Evolutionary conservation across 2,888 invertebrate genomes (phyloP).

Genomic region (Nowickia ferox): DNA sequence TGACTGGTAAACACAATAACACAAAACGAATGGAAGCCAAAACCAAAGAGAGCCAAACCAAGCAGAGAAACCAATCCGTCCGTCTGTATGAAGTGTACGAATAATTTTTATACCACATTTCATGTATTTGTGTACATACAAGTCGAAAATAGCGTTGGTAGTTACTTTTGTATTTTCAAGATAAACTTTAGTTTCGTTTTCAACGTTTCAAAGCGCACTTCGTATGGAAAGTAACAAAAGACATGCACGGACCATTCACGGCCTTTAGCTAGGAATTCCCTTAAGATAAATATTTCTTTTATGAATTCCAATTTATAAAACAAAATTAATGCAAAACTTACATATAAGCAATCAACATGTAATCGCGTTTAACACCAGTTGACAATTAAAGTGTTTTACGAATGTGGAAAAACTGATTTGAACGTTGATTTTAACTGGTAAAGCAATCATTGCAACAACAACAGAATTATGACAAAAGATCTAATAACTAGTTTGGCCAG

Average conservation of each 20-base stretch:
- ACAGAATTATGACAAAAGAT: slow-evolving; percentile 35
- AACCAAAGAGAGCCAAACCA: slow-evolving; percentile 47
- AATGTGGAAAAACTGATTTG: slow-evolving; percentile 31
- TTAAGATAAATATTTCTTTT: slow-evolving; percentile 8
- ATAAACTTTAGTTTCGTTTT: slow-evolving; percentile 71
- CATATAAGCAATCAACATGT: slow-evolving; percentile 2
- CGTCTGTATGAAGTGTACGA: slow-evolving; percentile 9
- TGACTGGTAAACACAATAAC: slow-evolving; percentile 49
- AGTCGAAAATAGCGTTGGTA: slow-evolving; percentile 67
- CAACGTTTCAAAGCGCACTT: slow-evolving; percentile 71
- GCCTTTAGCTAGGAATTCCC: slow-evolving; percentile 26
- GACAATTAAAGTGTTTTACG: slow-evolving; percentile 3
- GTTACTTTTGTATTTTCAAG: slow-evolving; percentile 70
- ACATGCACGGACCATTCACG: slow-evolving; percentile 51
- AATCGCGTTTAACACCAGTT: background rate
- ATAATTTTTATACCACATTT: slow-evolving; percentile 38
- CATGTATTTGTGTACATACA: slow-evolving; percentile 39
- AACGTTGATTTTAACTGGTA: slow-evolving; percentile 17
- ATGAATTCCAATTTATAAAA: slow-evolving; percentile 19
- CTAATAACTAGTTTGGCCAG: slow-evolving; percentile 64
- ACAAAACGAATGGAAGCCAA: background rate
- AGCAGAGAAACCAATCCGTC: slow-evolving; percentile 34
- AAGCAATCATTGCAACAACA: slow-evolving; percentile 30
- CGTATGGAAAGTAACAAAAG: slow-evolving; percentile 47
- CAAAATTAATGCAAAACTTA: slow-evolving; percentile 27